A percentile compares a stretch with the other conserved stretches of the same genome.
Conservation (phyloP, 2,797 vertebrate species). For the Sarcophilus harrisii region DNA sequence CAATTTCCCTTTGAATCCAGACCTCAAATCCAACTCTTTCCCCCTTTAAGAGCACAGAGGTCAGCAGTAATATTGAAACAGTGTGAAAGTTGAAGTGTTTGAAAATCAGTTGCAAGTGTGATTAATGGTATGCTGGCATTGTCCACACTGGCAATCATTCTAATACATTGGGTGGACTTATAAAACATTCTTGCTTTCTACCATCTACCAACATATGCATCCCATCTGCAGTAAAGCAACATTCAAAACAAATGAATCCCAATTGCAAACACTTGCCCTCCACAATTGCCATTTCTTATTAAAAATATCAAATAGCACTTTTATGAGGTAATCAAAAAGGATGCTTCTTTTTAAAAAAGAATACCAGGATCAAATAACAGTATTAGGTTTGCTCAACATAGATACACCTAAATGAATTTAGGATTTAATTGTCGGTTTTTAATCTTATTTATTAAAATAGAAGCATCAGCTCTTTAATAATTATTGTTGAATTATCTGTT, state of each 20-base stretch:
- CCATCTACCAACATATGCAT: not conserved
- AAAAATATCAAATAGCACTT: not conserved
- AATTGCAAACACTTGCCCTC: not conserved
- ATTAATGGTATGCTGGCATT: not conserved
- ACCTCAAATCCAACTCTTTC: not conserved
- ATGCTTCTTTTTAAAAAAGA: not conserved
- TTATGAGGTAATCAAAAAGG: not conserved
- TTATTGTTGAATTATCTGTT: conserved; percentile 14
- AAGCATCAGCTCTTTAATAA: not conserved
- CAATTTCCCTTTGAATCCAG: not conserved
- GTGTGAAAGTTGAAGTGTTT: not conserved
- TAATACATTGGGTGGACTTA: not conserved
- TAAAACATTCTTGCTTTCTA: not conserved
- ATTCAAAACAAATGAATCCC: not conserved
- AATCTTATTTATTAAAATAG: not conserved
- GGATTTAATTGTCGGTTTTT: not conserved
- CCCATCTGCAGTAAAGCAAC: not conserved
- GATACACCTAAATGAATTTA: not conserved
- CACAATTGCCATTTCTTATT: not conserved
- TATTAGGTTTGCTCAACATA: not conserved
- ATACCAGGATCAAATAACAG: not conserved
- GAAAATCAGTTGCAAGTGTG: not conserved
- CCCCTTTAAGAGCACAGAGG: not conserved
- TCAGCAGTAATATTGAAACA: conserved; percentile 16
- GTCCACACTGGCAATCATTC: not conserved